Evolutionary conservation across 2,797 vertebrate species (phyloP).

Genomic region (Acrocephalus scirpaceus): DNA sequence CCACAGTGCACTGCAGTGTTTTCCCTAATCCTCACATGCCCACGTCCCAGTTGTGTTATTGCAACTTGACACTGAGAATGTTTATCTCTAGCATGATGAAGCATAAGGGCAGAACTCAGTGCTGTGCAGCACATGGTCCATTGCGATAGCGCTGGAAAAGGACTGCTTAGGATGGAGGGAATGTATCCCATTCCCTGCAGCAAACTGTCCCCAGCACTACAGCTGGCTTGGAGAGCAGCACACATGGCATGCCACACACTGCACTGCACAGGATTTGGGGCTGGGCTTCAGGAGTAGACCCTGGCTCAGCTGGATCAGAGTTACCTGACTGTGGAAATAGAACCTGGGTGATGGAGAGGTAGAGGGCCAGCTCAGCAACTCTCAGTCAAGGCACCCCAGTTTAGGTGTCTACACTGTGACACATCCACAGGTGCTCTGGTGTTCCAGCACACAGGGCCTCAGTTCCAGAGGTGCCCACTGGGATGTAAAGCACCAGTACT

Average conservation of each 20-base stretch:
- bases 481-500: background rate
- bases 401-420: accelerated
- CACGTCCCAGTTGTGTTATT: background rate
- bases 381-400: background rate
- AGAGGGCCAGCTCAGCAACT: background rate
- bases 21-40: background rate
- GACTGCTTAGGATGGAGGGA: background rate
- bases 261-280: accelerated
- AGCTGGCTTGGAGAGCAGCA: background rate
- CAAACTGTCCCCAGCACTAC: background rate
- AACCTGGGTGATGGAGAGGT: background rate
- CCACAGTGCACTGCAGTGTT: background rate
- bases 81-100: background rate
- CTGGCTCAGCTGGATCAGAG: background rate
- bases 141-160: background rate
- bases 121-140: background rate
- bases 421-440: accelerated
- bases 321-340: background rate
- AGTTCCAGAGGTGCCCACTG: background rate
- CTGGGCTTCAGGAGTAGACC: background rate
- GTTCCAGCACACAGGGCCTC: background rate
- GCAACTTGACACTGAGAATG: background rate
- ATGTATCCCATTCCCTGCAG: accelerated
- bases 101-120: background rate
- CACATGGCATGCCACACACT: accelerated